These are phyloP conservation scores for Ia io DNA, from an alignment of 2,113 vertebrate species.

Conservation along the genomic window DNA sequence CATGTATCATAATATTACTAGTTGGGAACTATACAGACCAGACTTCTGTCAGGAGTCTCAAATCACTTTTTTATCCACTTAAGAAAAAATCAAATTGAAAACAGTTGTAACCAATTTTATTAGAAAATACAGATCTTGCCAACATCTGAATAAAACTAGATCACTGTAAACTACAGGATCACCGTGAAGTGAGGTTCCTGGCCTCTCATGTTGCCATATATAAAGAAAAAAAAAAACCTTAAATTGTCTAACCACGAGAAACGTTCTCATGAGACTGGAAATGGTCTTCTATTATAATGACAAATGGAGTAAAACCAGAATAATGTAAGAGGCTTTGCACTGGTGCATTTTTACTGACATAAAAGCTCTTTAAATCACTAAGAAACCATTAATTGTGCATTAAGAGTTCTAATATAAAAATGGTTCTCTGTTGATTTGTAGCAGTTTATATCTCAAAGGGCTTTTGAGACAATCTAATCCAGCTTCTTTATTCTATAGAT, in stretches of 20 bases:
- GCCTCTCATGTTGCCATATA: background rate
- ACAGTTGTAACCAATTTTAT: constrained; percentile 51
- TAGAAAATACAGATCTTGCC: constrained; percentile 49
- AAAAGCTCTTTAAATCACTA: background rate
- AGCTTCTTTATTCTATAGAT: constrained; percentile 43
- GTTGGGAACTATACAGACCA: constrained; percentile 59
- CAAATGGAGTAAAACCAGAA: constrained; percentile 33
- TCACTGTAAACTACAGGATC: background rate
- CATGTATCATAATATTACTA: constrained; percentile 44
- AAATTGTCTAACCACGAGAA: background rate
- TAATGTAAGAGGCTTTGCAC: background rate
- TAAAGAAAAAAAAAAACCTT: background rate
- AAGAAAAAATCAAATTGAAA: constrained; percentile 63
- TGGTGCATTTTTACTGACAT: constrained; percentile 20
- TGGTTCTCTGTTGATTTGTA: background rate
- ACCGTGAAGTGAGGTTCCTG: background rate
- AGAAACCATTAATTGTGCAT: background rate
- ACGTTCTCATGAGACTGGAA: constrained; percentile 9
- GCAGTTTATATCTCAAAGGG: background rate
- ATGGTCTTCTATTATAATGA: background rate
- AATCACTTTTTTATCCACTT: constrained; percentile 49
- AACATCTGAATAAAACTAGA: background rate
- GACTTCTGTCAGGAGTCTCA: constrained; percentile 52
- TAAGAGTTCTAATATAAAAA: constrained; percentile 34
- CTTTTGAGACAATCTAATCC: background rate